These are phyloP conservation scores for Drosophila malerkotliana DNA, from an alignment of 1,140 invertebrate species.

Conservation along the genomic window DNA sequence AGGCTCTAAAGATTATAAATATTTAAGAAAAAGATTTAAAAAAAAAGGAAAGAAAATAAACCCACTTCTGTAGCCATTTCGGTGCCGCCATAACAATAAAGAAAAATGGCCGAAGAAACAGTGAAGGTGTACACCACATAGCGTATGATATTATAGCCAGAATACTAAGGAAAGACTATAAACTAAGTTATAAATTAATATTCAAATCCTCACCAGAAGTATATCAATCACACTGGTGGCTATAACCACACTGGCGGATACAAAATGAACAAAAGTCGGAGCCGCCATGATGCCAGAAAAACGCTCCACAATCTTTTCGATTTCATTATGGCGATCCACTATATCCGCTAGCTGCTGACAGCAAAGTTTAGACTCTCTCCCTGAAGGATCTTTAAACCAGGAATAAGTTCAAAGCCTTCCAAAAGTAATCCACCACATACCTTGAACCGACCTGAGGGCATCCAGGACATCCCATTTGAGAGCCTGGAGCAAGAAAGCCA, in stretches of 20 bases:
- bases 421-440: constrained; percentile 8
- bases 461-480: constrained; percentile 44
- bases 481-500: constrained; percentile 45
- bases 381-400: constrained; percentile 23
- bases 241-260: constrained; percentile 62
- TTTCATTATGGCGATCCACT: constrained; percentile 64
- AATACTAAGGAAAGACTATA: constrained; percentile 29
- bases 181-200: background rate
- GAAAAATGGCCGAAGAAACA: constrained; percentile 46
- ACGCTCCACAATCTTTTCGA: constrained; percentile 45
- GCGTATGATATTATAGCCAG: constrained; percentile 66
- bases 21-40: background rate
- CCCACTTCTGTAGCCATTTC: constrained; percentile 55
- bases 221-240: constrained; percentile 69
- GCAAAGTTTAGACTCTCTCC: constrained; percentile 19
- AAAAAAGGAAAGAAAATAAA: background rate
- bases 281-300: constrained; percentile 59
- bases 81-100: constrained; percentile 63
- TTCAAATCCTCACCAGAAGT: constrained; percentile 39
- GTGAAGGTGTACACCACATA: constrained; percentile 57
- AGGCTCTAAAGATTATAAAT: constrained; percentile 30
- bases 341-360: constrained; percentile 43
- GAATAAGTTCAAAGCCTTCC: background rate
- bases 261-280: constrained; percentile 59
- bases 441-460: constrained; percentile 3